Evolutionary conservation across 2,113 vertebrate species (phyloP).

Genomic region (Nesoenas mayeri): DNA sequence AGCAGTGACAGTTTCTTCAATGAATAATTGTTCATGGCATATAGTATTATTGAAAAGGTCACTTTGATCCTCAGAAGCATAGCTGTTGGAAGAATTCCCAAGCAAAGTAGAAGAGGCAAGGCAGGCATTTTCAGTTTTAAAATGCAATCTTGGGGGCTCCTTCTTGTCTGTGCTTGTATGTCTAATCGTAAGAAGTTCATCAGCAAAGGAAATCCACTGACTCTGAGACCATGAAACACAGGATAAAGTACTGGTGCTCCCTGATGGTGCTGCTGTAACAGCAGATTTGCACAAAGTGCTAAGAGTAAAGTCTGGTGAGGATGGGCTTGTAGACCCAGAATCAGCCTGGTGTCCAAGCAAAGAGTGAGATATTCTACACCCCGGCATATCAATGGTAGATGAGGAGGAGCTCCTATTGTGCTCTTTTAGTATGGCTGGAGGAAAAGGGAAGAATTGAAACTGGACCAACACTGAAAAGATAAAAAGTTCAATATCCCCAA

Average conservation of each 20-base stretch:
- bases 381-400: conserved; percentile 71
- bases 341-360: conserved; percentile 73
- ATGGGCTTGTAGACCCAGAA: conserved; percentile 72
- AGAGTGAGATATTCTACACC: conserved; percentile 73
- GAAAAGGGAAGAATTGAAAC: conserved; percentile 72
- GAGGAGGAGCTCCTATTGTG: conserved; percentile 69
- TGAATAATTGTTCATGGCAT: conserved; percentile 61
- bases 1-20: conserved; percentile 69
- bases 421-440: conserved; percentile 71
- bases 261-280: conserved; percentile 47
- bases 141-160: conserved; percentile 67
- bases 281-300: conserved; percentile 36
- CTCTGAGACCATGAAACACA: conserved; percentile 75
- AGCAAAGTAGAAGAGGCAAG: conserved; percentile 64
- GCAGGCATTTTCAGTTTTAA: conserved; percentile 63
- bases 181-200: conserved; percentile 65
- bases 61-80: conserved; percentile 75
- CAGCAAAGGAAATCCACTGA: conserved; percentile 83
- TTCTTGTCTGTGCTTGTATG: conserved; percentile 56
- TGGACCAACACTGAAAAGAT: conserved; percentile 24
- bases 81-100: conserved; percentile 65
- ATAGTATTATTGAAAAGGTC: conserved; percentile 66
- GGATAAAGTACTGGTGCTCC: conserved; percentile 63
- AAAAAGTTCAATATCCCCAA: conserved; percentile 29
- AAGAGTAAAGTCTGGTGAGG: conserved; percentile 68